Evolutionary conservation across 2,888 invertebrate genomes (phyloP).

Genomic region (Pristionchus entomophagus): DNA sequence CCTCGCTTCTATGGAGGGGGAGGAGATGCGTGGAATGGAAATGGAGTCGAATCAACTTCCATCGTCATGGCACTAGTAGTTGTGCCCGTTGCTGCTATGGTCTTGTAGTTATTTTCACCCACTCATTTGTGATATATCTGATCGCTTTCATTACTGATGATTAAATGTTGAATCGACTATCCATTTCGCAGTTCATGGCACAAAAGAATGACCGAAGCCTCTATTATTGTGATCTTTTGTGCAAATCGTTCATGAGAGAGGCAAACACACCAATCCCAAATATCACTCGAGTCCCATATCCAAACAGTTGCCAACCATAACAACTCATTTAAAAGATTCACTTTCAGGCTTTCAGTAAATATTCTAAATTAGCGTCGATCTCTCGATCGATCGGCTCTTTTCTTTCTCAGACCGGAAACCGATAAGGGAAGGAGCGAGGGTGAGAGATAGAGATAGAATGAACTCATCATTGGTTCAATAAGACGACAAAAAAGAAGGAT

Average conservation of each 20-base stretch:
- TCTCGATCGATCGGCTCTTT: slow-evolving; percentile 21
- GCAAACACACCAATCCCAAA: neutral
- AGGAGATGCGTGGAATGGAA: slow-evolving; percentile 43
- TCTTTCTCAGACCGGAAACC: slow-evolving; percentile 15
- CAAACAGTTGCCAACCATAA: no score
- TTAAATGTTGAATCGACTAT: neutral
- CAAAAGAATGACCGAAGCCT: no score
- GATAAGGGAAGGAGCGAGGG: slow-evolving; percentile 15
- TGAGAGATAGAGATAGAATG: neutral
- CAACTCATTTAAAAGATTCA: no score
- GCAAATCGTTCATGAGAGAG: neutral
- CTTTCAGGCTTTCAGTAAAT: neutral
- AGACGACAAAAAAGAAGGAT: slow-evolving; percentile 9
- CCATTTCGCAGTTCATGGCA: no score
- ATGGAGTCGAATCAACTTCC: slow-evolving; percentile 1
- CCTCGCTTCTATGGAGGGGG: slow-evolving; percentile 34
- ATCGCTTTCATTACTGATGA: neutral
- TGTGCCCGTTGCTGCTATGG: neutral
- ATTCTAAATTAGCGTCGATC: neutral
- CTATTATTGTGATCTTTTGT: no score
- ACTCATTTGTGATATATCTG: neutral
- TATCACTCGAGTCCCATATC: no score
- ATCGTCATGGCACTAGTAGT: neutral
- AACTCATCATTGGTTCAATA: neutral
- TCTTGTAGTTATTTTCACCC: neutral